These are phyloP conservation scores for Psittacara wagleri DNA, from an alignment of 2,113 vertebrate genomes.

Conservation along the genomic window DNA sequence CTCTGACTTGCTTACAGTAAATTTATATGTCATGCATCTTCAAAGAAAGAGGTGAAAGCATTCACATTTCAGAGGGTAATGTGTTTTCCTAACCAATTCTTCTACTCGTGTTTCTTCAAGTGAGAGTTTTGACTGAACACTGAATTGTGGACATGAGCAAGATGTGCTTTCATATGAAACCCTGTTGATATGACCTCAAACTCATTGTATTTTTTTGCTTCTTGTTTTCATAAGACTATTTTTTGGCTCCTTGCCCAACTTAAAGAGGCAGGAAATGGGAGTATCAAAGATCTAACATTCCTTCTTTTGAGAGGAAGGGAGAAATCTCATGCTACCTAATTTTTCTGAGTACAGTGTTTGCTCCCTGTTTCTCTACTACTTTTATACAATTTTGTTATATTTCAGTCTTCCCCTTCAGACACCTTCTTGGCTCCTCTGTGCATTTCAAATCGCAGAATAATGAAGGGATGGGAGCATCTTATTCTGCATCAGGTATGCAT, in stretches of 20 bases:
- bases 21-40: neutral
- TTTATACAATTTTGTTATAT: neutral
- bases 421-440: neutral
- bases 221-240: neutral
- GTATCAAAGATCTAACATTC: slow-evolving; percentile 50
- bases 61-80: neutral
- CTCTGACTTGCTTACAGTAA: neutral
- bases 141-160: neutral
- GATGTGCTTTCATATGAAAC: neutral
- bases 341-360: neutral
- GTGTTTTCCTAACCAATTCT: neutral
- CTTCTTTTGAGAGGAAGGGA: slow-evolving; percentile 46
- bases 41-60: neutral
- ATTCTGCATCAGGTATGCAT: neutral
- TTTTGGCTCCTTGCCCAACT: slow-evolving; percentile 3
- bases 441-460: neutral
- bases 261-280: slow-evolving; percentile 36
- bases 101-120: neutral
- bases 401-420: neutral
- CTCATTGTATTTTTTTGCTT: slow-evolving; percentile 18
- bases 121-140: neutral
- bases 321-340: neutral
- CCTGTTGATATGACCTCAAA: neutral
- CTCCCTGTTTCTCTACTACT: neutral
- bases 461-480: neutral